These are phyloP conservation scores for Eledona agricola DNA, from an alignment of 2,888 invertebrate genomes.

Conservation along the genomic window DNA sequence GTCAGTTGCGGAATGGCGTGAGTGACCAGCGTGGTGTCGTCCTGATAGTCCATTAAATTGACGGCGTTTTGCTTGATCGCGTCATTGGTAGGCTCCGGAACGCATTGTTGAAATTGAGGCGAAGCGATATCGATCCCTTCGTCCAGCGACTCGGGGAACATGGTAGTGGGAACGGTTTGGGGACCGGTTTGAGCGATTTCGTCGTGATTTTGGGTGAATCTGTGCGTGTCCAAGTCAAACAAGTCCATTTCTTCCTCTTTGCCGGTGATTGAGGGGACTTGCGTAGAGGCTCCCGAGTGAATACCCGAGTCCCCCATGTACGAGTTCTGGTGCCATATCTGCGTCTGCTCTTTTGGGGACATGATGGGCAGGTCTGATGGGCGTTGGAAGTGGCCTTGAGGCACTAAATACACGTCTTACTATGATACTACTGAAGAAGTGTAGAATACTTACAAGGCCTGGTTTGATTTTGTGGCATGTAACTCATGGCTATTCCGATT, in stretches of 20 bases:
- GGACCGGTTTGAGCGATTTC: conserved; percentile 98
- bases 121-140: conserved; percentile 98
- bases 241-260: conserved; percentile 94
- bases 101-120: conserved; percentile 93
- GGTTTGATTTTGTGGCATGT: conserved; percentile 80
- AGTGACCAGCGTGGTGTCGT: conserved; percentile 95
- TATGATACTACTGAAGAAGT: conserved; percentile 26
- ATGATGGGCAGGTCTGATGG: conserved; percentile 83
- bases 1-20: conserved; percentile 97
- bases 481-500: conserved; percentile 76
- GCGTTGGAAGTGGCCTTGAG: conserved; percentile 73
- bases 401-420: conserved; percentile 8
- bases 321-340: conserved; percentile 95
- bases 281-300: conserved; percentile 93
- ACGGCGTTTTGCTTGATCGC: conserved; percentile 98
- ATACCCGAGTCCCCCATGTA: conserved; percentile 96
- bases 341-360: conserved; percentile 85
- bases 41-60: conserved; percentile 97
- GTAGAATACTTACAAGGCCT: conserved; percentile 79
- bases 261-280: conserved; percentile 91
- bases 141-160: conserved; percentile 98
- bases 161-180: conserved; percentile 96
- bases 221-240: conserved; percentile 87
- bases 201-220: conserved; percentile 94
- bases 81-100: conserved; percentile 91